phyloP scores from a whole-genome alignment of 1,140 invertebrate species.

The Eueides isabella region DNA sequence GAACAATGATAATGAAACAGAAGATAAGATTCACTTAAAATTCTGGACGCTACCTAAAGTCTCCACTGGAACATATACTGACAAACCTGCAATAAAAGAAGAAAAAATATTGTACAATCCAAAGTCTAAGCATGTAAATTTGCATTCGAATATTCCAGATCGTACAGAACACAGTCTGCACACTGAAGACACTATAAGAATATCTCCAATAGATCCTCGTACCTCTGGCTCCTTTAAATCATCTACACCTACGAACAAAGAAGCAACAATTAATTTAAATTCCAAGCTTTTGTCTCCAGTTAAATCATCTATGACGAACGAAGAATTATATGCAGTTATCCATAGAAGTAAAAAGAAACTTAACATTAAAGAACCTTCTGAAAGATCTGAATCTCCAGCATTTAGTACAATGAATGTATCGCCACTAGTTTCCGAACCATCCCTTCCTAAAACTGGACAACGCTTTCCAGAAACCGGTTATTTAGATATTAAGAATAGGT shows the following conservation, averaged over 20 bases:
- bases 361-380: constrained; percentile 85
- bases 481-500: constrained; percentile 79
- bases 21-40: constrained; percentile 44
- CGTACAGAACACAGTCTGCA: background rate
- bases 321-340: constrained; percentile 89
- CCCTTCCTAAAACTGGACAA: constrained; percentile 71
- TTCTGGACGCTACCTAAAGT: constrained; percentile 76
- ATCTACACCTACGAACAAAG: constrained; percentile 83
- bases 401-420: constrained; percentile 80
- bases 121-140: background rate
- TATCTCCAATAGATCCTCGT: constrained; percentile 86
- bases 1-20: constrained; percentile 54
- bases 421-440: constrained; percentile 79
- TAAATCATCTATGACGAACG: constrained; percentile 89
- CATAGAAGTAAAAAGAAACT: constrained; percentile 90
- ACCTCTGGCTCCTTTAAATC: constrained; percentile 80
- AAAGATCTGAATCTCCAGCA: constrained; percentile 81
- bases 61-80: constrained; percentile 41
- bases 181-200: constrained; percentile 77
- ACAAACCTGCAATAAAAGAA: constrained; percentile 26
- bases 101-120: constrained; percentile 27
- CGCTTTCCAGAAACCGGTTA: constrained; percentile 83
- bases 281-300: constrained; percentile 84
- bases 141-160: constrained; percentile 20
- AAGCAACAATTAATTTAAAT: constrained; percentile 66